Conservation (phyloP, 2,797 vertebrate genomes). For the Macropodus opercularis region DNA sequence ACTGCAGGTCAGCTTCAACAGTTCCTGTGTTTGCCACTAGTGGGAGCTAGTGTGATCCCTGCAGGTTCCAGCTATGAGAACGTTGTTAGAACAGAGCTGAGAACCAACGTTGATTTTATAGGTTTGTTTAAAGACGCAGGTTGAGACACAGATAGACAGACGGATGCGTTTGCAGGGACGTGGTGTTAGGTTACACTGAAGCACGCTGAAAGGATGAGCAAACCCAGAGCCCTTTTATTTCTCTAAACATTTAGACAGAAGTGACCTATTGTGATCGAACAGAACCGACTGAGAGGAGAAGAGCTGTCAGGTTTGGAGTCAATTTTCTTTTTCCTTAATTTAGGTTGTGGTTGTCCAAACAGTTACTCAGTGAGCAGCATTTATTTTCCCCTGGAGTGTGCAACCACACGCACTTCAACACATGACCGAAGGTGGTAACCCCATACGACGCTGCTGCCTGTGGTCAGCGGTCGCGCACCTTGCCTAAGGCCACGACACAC, state of each 20-base stretch:
- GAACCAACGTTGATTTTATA: conserved; percentile 70
- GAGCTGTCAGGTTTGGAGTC: conserved; percentile 3
- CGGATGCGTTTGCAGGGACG: conserved; percentile 53
- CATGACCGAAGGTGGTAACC: conserved; percentile 46
- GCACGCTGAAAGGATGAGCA: conserved; percentile 61
- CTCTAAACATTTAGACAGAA: conserved; percentile 50
- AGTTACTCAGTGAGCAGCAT: conserved; percentile 47
- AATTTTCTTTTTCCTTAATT: conserved; percentile 24
- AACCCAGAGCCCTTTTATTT: conserved; percentile 52
- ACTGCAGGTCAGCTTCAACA: background rate
- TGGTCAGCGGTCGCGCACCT: conserved; percentile 73
- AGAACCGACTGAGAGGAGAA: conserved; percentile 4
- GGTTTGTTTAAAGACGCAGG: conserved; percentile 77
- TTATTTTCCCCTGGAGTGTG: conserved; percentile 20
- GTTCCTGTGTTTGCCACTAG: conserved; percentile 69
- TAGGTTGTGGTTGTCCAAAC: conserved; percentile 19
- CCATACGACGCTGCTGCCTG: conserved; percentile 57
- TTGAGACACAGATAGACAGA: conserved; percentile 70
- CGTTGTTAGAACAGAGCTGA: conserved; percentile 69
- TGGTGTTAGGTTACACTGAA: conserved; percentile 60
- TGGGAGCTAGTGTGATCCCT: conserved; percentile 69
- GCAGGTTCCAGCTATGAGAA: conserved; percentile 35
- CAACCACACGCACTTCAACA: conserved; percentile 51
- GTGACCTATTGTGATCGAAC: conserved; percentile 13
- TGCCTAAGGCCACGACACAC: conserved; percentile 61